phyloP scores from a whole-genome alignment of 1,140 invertebrate genomes.

The Halesus radiatus region DNA sequence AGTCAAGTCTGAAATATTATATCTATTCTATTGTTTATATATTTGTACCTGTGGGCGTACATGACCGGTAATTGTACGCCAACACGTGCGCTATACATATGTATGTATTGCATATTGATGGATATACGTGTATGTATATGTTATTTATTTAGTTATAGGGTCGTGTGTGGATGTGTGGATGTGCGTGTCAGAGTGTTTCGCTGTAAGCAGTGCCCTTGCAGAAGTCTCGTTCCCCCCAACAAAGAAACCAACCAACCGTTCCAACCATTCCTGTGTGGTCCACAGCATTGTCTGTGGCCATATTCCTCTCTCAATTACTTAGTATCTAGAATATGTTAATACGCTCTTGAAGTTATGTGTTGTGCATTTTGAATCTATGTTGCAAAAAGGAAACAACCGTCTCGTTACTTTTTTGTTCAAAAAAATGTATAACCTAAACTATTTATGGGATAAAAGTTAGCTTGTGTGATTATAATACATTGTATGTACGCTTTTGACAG shows the following conservation, averaged over 20 bases:
- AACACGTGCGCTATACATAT: conserved; percentile 37
- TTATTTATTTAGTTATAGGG: conserved; percentile 51
- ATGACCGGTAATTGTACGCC: conserved; percentile 21
- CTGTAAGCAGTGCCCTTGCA: conserved; percentile 52
- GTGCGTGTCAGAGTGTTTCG: conserved; percentile 25
- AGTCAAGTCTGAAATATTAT: conserved; percentile 57
- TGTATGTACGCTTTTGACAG: conserved; percentile 37
- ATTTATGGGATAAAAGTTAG: conserved; percentile 41
- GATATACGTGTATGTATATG: conserved; percentile 52
- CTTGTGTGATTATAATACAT: conserved; percentile 30
- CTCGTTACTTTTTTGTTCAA: conserved; percentile 17
- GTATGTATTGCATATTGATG: conserved; percentile 41
- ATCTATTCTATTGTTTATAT: conserved; percentile 46
- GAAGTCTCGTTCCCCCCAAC: conserved; percentile 57
- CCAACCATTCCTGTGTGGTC: conserved; percentile 50
- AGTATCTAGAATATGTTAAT: conserved; percentile 47
- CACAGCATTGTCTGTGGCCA: conserved; percentile 3
- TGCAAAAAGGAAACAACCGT: conserved; percentile 37
- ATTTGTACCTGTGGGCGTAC: conserved; percentile 30
- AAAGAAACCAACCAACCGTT: not conserved
- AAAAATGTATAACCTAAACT: conserved; percentile 32
- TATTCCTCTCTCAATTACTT: conserved; percentile 54
- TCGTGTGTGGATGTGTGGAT: conserved; percentile 37
- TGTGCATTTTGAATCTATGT: conserved; percentile 50
- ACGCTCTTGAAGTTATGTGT: conserved; percentile 53